Evolutionary conservation across 2,888 invertebrate species (phyloP).

Genomic region (Heterodera filipjevi): DNA sequence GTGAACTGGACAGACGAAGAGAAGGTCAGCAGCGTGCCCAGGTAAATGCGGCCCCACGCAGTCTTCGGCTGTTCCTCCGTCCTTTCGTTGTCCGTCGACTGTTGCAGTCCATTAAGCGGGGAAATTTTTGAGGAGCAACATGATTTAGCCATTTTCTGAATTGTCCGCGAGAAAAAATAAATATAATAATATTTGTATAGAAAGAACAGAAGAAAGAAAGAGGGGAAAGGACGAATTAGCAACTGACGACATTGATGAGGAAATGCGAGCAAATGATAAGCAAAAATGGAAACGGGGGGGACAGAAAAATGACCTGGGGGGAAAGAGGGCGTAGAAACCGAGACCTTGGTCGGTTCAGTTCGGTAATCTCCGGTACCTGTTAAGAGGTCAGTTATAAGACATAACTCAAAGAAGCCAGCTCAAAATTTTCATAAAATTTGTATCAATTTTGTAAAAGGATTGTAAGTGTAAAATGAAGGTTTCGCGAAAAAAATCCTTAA

Average conservation of each 20-base stretch:
- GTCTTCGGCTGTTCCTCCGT: conserved; percentile 15
- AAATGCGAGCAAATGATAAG: neutral
- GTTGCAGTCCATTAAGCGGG: neutral
- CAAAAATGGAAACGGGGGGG: neutral
- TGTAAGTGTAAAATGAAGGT: too few species aligned
- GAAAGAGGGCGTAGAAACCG: too few species aligned
- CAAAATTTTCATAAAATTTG: too few species aligned
- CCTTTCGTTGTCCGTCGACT: neutral
- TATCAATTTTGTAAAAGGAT: too few species aligned
- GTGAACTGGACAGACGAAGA: conserved; percentile 27
- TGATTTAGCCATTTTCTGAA: conserved; percentile 7
- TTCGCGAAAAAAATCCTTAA: too few species aligned
- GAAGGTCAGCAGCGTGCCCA: conserved; percentile 21
- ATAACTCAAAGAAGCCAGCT: too few species aligned
- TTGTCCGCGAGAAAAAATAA: too few species aligned
- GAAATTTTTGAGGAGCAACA: neutral
- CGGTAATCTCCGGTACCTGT: too few species aligned
- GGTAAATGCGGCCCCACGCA: conserved; percentile 19
- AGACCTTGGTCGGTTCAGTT: too few species aligned
- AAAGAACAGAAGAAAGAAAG: too few species aligned
- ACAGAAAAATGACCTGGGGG: neutral
- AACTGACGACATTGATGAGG: neutral
- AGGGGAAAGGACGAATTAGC: neutral
- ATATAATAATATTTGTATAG: neutral
- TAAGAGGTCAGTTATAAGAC: too few species aligned